Percentiles rank a stretch among this genome's conserved stretches.
Evolutionary conservation across 2,113 vertebrate species (phyloP).

Genomic region (Thalassoma bifasciatum): DNA sequence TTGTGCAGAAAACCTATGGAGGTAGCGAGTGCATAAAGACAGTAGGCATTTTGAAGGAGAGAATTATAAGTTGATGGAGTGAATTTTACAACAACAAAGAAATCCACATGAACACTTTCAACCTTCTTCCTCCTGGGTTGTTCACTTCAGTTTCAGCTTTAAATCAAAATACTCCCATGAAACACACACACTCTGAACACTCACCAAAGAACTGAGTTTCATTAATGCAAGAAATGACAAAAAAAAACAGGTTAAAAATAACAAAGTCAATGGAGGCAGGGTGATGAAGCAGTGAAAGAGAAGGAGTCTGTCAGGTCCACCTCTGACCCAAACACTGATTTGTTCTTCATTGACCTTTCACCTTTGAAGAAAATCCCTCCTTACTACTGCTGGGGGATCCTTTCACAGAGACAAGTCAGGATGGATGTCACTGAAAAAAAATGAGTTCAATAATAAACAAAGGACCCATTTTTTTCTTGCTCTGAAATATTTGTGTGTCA

Average conservation of each 20-base stretch:
- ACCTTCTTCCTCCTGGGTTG: slow-evolving; percentile 5
- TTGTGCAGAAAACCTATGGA: slow-evolving; percentile 23
- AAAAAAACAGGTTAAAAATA: slow-evolving; percentile 5
- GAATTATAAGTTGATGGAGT: slow-evolving; percentile 1
- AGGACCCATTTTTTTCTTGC: background rate
- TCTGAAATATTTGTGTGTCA: too few relatives aligned
- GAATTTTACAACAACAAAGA: too few relatives aligned
- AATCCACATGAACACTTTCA: background rate
- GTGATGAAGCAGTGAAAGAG: slow-evolving; percentile 33
- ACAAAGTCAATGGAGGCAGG: background rate
- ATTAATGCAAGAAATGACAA: slow-evolving; percentile 7
- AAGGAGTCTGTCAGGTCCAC: slow-evolving; percentile 23
- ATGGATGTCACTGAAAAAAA: slow-evolving; percentile 15
- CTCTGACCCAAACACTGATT: slow-evolving; percentile 62
- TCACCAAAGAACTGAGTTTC: background rate
- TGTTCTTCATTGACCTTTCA: slow-evolving; percentile 68
- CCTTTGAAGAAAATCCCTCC: slow-evolving; percentile 53
- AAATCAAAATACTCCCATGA: too few relatives aligned
- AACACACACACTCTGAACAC: background rate
- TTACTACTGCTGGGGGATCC: slow-evolving; percentile 18
- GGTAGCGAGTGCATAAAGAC: slow-evolving; percentile 17
- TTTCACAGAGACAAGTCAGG: slow-evolving; percentile 1
- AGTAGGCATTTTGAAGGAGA: slow-evolving; percentile 8
- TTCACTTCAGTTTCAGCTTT: slow-evolving; percentile 6
- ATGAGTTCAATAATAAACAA: slow-evolving; percentile 1